Evolutionary conservation across 2,113 vertebrate genomes (phyloP), one percentile per base, ranked within the genome.

Genomic region (Rhinoderma darwinii): DNA sequence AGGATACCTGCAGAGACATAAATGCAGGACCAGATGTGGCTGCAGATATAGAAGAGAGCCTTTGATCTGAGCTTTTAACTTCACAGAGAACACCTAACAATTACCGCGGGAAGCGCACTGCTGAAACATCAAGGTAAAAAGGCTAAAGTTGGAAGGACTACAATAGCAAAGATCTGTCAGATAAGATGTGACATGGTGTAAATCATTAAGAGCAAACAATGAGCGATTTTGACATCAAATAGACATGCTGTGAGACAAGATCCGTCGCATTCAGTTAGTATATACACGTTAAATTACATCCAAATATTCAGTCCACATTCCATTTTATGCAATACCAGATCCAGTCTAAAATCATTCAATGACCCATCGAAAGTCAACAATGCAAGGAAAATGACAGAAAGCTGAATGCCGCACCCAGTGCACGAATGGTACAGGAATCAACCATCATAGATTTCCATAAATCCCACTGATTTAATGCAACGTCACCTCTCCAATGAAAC

Each of bases 81-180:
- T 30, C 7, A 32, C 17, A 50, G 17, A 51, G 30, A 51, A 54
- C 47, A 54, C n/a, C 74, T 77, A 77, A 77, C 25, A 77, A 77
- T 77, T 51, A 77, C 14, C 15, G 12, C 76, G 54, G 47, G 50
- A 78, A 61, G 56, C 35, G 3, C 22, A 61, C 6, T 10, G 43
- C 54, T 81, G 32, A 39, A 81, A 41, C 54, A 41, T 41, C 78
- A 81, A 81, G 54, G 56, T 81, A 61, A 81, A 81, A 78, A 78
- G 39, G 37, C 70, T 41, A 39, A 22, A 37, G 73, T 2, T 76
- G 20, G 12, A 37, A 41, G 4, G 12, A 43, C 37, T 27, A 27
- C 25, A 81, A 41, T 41, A 43, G 22, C 25, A 81, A 37, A 54
- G 44, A 78, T 37, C 30, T 77, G 43, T 77, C 20, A 32, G 30